These are phyloP conservation scores for Xiphydria camelus DNA, from an alignment of 2,888 invertebrate species.

Conservation along the genomic window DNA sequence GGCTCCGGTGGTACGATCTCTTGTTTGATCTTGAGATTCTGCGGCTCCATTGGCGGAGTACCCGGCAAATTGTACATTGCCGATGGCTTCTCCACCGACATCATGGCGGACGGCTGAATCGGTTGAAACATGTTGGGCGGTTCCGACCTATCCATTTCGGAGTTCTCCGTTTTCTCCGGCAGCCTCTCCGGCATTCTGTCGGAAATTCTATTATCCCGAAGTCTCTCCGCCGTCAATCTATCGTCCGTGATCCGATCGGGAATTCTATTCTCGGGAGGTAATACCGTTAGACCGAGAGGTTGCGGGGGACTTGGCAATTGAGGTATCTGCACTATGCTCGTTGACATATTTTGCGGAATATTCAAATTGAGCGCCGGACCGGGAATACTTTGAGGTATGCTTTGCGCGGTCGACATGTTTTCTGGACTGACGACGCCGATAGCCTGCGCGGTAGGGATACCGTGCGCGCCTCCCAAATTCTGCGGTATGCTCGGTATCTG, in stretches of 20 bases:
- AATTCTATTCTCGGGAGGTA: slow-evolving; percentile 36
- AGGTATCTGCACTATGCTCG: slow-evolving; percentile 46
- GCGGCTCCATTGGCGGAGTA: slow-evolving; percentile 64
- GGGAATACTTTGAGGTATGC: slow-evolving; percentile 32
- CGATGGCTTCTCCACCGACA: slow-evolving; percentile 39
- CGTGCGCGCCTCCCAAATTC: slow-evolving; percentile 10
- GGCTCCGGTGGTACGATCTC: slow-evolving; percentile 65
- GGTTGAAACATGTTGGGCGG: slow-evolving; percentile 49
- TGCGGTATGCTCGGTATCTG: slow-evolving; percentile 36
- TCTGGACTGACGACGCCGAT: slow-evolving; percentile 13
- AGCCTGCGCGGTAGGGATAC: slow-evolving; percentile 19
- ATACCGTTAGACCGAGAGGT: slow-evolving; percentile 49
- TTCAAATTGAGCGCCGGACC: slow-evolving; percentile 47
- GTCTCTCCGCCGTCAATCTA: slow-evolving; percentile 14
- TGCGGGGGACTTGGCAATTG: slow-evolving; percentile 45
- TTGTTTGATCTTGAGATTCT: slow-evolving; percentile 74
- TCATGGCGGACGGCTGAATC: slow-evolving; percentile 39
- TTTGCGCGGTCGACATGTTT: slow-evolving; percentile 29
- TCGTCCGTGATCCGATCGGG: slow-evolving; percentile 10
- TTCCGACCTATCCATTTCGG: slow-evolving; percentile 39
- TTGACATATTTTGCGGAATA: slow-evolving; percentile 49
- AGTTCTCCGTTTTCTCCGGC: slow-evolving; percentile 29
- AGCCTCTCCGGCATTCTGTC: slow-evolving; percentile 40
- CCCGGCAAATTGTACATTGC: slow-evolving; percentile 44
- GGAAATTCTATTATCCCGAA: slow-evolving; percentile 34